Evolutionary conservation across 2,113 vertebrate species (phyloP), one percentile per base, ranked within the genome.

Genomic region (Rallus limicola): DNA sequence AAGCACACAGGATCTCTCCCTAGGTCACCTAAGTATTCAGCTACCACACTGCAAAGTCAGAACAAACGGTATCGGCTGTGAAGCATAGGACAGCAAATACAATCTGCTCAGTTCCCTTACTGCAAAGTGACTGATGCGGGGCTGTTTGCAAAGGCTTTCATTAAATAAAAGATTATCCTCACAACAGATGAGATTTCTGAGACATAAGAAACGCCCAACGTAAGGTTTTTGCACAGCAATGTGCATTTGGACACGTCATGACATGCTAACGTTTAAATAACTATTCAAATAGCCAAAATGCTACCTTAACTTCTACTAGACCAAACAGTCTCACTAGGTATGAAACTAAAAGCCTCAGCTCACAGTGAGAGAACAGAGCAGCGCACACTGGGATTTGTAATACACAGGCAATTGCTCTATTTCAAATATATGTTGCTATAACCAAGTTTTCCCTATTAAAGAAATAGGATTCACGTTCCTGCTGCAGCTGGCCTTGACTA

Each of bases 181-280:
- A 26, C 25, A 86, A 87, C 21, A 72, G 72, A 76, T 62, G 69
- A 90, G 52, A 56, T 33, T 91, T 86, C 76, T 6, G 38, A 94
- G 88, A 56, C 56, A 74, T 16, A 58, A n/a, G 31, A 48, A 77
- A 84, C 0, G 1, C 70, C 60, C 86, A 93, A 68, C 18, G 13
- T 20, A 13, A 48, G 1, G 56, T 78, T 82, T 91, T 88, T 44
- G 63, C 59, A 55, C 69, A 60, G 81, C 38, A 92, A 31, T 38
- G 65, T 5, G 3, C 4, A 59, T 70, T 42, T 42, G 50, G 65
- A 86, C 64, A 78, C 81, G 80, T 86, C 86, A 91, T 19, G 58
- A 91, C 93, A 94, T 2, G 72, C 23, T 82, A 88, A 44, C 65
- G 29, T 72, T 93, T 86, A 84, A 96, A 89, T 87, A 93, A 65